phyloP scores from a whole-genome alignment of 2,797 vertebrate species.

The Delichon dasypus region DNA sequence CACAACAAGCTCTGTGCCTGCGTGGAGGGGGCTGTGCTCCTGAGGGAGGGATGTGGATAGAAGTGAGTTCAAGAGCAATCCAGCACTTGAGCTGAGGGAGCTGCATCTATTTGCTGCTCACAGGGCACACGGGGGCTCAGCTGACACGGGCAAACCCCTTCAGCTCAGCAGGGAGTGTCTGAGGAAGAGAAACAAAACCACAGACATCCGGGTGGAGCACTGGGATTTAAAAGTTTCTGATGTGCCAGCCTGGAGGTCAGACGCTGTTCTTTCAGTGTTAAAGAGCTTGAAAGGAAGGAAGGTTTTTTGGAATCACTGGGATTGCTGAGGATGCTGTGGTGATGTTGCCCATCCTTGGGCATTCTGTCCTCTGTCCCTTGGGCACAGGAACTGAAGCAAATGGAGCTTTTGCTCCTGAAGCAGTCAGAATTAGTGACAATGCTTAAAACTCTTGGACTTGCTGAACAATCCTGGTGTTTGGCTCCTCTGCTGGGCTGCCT shows the following conservation, averaged over 20 bases:
- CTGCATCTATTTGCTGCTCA: background rate
- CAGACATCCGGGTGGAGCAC: background rate
- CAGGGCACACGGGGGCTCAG: background rate
- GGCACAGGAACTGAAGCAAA: background rate
- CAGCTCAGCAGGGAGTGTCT: background rate
- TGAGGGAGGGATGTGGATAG: background rate
- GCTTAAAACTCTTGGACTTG: background rate
- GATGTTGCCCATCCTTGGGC: background rate
- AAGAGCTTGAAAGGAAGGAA: background rate
- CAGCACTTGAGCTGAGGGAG: background rate
- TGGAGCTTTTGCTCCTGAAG: background rate
- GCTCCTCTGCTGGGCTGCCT: accelerated
- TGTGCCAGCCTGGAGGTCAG: background rate
- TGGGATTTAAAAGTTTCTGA: background rate
- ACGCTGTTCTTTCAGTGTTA: background rate
- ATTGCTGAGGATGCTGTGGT: background rate
- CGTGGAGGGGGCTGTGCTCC: background rate
- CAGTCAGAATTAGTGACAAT: background rate
- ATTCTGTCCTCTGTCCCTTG: background rate
- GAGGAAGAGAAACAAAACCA: background rate
- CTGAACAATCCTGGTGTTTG: background rate
- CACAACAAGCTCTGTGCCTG: background rate
- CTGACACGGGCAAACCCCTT: background rate
- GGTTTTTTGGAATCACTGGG: background rate
- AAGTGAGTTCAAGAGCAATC: background rate